Conservation (phyloP, 2,888 invertebrate species). For the Bombylius major region DNA sequence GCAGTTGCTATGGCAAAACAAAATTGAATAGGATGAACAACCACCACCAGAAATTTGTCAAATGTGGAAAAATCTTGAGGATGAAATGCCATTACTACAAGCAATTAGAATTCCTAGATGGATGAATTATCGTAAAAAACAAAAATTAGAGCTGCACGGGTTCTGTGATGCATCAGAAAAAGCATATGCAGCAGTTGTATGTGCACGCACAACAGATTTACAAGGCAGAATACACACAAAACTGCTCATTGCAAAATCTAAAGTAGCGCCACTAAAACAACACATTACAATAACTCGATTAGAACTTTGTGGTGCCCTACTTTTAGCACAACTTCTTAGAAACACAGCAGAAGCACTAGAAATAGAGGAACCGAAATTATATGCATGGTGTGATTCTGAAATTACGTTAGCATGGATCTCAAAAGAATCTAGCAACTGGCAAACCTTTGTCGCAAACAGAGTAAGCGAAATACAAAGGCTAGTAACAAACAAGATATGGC, state of each 20-base stretch:
- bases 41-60: neutral
- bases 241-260: neutral
- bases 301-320: neutral
- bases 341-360: too few relatives aligned
- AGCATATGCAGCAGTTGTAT: neutral
- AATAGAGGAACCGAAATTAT: too few relatives aligned
- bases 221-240: neutral
- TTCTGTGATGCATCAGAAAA: neutral
- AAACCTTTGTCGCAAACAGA: neutral
- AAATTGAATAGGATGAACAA: neutral
- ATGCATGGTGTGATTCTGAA: too few relatives aligned
- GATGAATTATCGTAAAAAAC: too few relatives aligned
- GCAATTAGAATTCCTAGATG: too few relatives aligned
- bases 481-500: neutral
- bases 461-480: neutral
- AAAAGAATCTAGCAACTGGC: neutral
- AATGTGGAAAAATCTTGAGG: neutral
- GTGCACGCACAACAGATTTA: neutral
- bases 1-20: neutral
- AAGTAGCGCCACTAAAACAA: neutral
- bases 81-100: neutral
- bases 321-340: too few relatives aligned
- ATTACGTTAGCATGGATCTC: neutral
- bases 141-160: neutral
- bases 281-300: neutral